Evolutionary conservation across 2,113 vertebrate genomes (phyloP).

Genomic region (Corythoichthys haematopterus): DNA sequence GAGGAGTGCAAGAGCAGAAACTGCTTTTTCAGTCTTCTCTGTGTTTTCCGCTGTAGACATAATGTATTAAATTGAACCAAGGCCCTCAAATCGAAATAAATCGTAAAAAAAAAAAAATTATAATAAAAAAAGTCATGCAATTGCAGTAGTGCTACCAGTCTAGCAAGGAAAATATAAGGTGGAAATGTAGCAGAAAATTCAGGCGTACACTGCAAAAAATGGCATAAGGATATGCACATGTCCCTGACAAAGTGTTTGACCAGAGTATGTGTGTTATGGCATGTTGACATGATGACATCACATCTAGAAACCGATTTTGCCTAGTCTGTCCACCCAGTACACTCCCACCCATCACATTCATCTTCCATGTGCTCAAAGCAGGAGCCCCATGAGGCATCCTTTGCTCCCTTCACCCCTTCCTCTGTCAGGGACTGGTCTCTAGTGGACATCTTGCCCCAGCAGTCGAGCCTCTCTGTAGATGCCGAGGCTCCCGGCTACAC

Average conservation of each 20-base stretch:
- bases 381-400: slow-evolving; percentile 86
- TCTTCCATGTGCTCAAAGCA: slow-evolving; percentile 85
- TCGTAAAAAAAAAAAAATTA: too few species aligned
- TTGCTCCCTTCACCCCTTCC: slow-evolving; percentile 86
- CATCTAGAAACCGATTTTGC: slow-evolving; percentile 44
- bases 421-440: slow-evolving; percentile 80
- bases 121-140: too few species aligned
- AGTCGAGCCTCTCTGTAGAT: slow-evolving; percentile 83
- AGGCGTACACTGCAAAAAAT: too few species aligned
- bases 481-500: slow-evolving; percentile 65
- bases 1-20: too few species aligned
- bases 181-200: too few species aligned
- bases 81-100: too few species aligned
- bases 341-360: slow-evolving; percentile 81
- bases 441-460: slow-evolving; percentile 84
- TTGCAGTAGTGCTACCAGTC: too few species aligned
- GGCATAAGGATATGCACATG: background rate
- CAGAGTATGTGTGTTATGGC: slow-evolving; percentile 32
- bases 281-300: slow-evolving; percentile 48
- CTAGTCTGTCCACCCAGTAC: slow-evolving; percentile 72
- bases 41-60: too few species aligned
- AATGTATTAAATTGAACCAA: too few species aligned
- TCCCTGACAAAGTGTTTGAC: background rate
- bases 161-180: too few species aligned
- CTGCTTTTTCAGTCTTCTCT: too few species aligned